Base-by-base conservation (phyloP, 2,888 invertebrate species). In the Lypha dubia region DNA sequence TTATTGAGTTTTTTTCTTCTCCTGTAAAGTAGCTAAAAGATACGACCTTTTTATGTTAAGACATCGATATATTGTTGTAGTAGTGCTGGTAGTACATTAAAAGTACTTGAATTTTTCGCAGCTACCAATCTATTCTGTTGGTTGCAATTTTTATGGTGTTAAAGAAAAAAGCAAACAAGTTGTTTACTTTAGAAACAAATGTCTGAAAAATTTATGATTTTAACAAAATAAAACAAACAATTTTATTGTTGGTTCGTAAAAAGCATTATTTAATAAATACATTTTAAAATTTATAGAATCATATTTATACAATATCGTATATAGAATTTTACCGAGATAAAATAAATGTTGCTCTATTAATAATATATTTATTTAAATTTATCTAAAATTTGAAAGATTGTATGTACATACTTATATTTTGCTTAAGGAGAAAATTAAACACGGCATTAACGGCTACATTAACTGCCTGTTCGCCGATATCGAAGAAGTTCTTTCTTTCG, bases 131-230 rank as follows among this genome's bases (percentile, higher is more conserved):
- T n/a, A n/a, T 38, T 38, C 38, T 38, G 38, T 38, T 38, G 35
- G 7, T 1, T 11, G 7, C n/a, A n/a, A n/a, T 7, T 38, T 38
- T 38, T 38, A 38, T 38, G 49, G 15, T 22, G 15, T 68, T 68
- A n/a, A 38, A 38, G n/a, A n/a, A n/a, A n/a, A n/a, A n/a, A n/a
- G n/a, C n/a, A 68, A 28, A 56, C 51, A 68, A 38, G 20, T 41
- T 70, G 68, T 56, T 56, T 70, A 28, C 6, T 53, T 67, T 22
- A 53, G 1, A 38, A 41, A 56, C 68, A 56, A 56, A 41, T 70
- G 68, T 70, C 41, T 51, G 20, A 20, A 49, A 6, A 7, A 6
- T 46, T 1, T 13, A 38, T 11, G 38, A n/a, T 22, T 3, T 51
- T 9, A 51, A 51, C 49, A 49, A 20, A 49, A 9, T 51, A 22